Conservation (phyloP, 2,888 invertebrate species). For the Suillia variegata region DNA sequence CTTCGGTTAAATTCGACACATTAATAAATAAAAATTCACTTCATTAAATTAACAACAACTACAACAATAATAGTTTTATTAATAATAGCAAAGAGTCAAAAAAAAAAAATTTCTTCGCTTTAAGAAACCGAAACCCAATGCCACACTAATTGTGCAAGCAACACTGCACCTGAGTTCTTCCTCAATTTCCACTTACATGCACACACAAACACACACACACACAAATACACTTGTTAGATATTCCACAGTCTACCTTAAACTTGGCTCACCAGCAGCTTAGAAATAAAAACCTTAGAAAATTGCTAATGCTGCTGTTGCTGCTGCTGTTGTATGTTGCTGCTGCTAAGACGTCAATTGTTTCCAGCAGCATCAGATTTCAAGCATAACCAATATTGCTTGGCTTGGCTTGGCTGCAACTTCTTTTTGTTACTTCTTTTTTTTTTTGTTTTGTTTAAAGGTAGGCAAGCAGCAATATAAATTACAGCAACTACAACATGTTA, state of each 20-base stretch:
- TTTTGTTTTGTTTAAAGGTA: too few relatives aligned
- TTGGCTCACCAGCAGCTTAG: neutral
- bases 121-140: too few relatives aligned
- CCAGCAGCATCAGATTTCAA: conserved; percentile 2
- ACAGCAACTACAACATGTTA: neutral
- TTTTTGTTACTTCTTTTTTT: too few relatives aligned
- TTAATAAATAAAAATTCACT: too few relatives aligned
- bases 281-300: neutral
- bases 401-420: neutral
- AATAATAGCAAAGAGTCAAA: too few relatives aligned
- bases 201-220: too few relatives aligned
- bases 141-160: neutral
- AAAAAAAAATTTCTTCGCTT: too few relatives aligned
- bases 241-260: neutral
- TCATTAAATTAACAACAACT: too few relatives aligned
- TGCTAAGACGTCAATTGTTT: conserved; percentile 1
- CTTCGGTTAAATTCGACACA: too few relatives aligned
- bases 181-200: neutral
- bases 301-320: too few relatives aligned
- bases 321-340: too few relatives aligned
- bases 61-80: too few relatives aligned
- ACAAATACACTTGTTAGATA: neutral
- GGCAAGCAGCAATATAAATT: neutral
- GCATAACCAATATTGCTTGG: conserved; percentile 1
- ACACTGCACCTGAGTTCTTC: neutral